phyloP scores from a whole-genome alignment of 2,888 invertebrate species.

The Cheilosia vulpina region DNA sequence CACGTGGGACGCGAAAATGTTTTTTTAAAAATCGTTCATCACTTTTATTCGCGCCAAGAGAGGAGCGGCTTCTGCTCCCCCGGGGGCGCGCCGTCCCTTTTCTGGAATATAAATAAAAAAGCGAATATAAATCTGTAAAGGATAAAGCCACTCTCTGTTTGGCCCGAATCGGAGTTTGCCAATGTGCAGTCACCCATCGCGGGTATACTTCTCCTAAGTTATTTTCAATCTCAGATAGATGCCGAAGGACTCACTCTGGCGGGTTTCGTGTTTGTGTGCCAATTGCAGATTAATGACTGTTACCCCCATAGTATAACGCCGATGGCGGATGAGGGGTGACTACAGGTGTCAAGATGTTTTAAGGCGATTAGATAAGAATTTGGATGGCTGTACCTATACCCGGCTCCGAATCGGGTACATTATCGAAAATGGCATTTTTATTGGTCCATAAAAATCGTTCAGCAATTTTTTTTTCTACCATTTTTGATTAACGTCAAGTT shows the following conservation, averaged over 20 bases:
- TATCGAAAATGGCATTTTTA: conserved; percentile 83
- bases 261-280: conserved; percentile 78
- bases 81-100: neutral
- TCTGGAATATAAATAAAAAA: conserved; percentile 48
- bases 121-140: conserved; percentile 68
- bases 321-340: conserved; percentile 52
- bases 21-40: conserved; percentile 77
- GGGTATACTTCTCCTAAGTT: conserved; percentile 50
- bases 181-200: conserved; percentile 38
- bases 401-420: conserved; percentile 68
- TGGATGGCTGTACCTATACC: conserved; percentile 64
- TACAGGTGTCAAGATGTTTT: conserved; percentile 83
- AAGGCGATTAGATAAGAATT: conserved; percentile 82
- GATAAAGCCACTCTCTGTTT: conserved; percentile 55
- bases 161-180: conserved; percentile 46
- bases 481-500: conserved; percentile 81
- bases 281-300: conserved; percentile 83
- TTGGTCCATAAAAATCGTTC: conserved; percentile 82
- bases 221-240: conserved; percentile 71
- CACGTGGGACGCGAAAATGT: conserved; percentile 76
- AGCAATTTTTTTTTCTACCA: conserved; percentile 35
- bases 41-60: conserved; percentile 72
- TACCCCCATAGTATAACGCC: neutral
- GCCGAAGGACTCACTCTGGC: conserved; percentile 27
- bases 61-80: neutral